Evolutionary conservation across 2,888 invertebrate species (phyloP).

Genomic region (Spialia ferax): DNA sequence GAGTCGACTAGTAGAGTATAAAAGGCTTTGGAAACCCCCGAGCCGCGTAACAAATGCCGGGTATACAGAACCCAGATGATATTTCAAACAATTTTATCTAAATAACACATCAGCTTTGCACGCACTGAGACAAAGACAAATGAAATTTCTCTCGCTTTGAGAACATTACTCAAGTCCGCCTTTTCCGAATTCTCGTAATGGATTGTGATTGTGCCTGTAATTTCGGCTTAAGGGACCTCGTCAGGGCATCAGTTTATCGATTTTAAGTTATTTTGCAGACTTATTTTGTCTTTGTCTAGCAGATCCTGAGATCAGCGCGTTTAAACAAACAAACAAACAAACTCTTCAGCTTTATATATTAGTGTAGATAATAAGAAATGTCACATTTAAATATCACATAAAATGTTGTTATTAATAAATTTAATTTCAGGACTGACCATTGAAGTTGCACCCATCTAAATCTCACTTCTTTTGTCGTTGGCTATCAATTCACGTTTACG

Average conservation of each 20-base stretch:
- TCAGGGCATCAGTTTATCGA: background rate
- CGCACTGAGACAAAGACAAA: constrained; percentile 31
- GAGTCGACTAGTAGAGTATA: no score
- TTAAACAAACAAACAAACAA: no score
- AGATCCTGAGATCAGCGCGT: no score
- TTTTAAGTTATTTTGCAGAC: background rate
- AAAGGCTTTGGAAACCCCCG: background rate
- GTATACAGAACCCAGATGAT: constrained; percentile 19
- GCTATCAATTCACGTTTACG: no score
- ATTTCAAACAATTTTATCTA: constrained; percentile 35
- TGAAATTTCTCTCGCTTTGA: constrained; percentile 25
- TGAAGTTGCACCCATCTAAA: no score
- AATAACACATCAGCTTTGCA: constrained; percentile 32
- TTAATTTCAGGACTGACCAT: no score
- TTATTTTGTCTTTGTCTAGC: no score
- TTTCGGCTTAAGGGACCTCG: background rate
- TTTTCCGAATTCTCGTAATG: constrained; percentile 22
- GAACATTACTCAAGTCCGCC: constrained; percentile 22
- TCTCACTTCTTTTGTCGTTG: no score
- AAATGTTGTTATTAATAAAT: no score
- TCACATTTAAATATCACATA: no score
- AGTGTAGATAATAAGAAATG: no score
- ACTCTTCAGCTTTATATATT: no score
- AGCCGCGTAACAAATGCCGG: constrained; percentile 14
- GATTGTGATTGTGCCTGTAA: constrained; percentile 14